Conservation (phyloP, 2,113 vertebrate genomes). For the Platycercus adscitus region DNA sequence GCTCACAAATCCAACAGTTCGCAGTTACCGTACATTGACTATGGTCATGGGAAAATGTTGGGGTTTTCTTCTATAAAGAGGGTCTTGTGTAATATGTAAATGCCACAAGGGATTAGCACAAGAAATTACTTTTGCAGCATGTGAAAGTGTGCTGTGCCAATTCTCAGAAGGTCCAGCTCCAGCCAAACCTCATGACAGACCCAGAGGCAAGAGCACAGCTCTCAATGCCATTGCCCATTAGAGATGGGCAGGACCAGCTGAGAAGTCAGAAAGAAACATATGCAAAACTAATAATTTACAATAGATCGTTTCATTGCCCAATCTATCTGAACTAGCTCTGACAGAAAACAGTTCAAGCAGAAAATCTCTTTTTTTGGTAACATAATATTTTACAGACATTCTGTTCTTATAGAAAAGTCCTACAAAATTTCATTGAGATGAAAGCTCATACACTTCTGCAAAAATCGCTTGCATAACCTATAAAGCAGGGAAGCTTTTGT, state of each 20-base stretch:
- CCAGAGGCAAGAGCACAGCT: conserved; percentile 27
- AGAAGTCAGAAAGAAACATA: neutral
- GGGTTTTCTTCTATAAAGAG: neutral
- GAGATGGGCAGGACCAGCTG: neutral
- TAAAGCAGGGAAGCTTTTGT: neutral
- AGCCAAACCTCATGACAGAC: conserved; percentile 53
- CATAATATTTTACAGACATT: neutral
- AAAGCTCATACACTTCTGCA: neutral
- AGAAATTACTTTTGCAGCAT: conserved; percentile 62
- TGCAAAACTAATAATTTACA: neutral
- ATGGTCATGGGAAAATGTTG: conserved; percentile 65
- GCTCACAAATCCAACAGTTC: conserved; percentile 6
- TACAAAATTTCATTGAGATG: neutral
- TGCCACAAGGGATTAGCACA: conserved; percentile 50
- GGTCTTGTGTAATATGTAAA: conserved; percentile 59
- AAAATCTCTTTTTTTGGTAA: conserved; percentile 1
- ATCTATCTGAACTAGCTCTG: neutral
- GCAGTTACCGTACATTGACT: conserved; percentile 64
- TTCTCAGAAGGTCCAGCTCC: conserved; percentile 60
- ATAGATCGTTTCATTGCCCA: neutral
- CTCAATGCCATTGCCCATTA: neutral
- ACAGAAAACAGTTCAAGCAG: conserved; percentile 1
- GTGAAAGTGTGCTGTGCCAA: conserved; percentile 48
- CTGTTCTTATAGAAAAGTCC: neutral
- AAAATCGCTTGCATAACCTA: neutral